phyloP scores from a whole-genome alignment of 2,113 vertebrate genomes.

The Acanthochromis polyacanthus region DNA sequence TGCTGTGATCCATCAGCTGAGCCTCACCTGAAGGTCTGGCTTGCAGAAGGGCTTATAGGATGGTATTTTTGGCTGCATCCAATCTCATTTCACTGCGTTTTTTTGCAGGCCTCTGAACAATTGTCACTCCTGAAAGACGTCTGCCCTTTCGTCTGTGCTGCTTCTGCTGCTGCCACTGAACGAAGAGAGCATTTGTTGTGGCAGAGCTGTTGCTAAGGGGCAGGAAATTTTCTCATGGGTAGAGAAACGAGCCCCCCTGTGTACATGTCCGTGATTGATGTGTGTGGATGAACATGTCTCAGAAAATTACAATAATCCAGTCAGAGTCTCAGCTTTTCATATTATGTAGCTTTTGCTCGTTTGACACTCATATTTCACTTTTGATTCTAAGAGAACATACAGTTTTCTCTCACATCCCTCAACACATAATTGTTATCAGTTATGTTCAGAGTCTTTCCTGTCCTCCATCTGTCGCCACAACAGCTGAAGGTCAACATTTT shows the following conservation, averaged over 20 bases:
- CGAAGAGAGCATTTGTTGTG: background rate
- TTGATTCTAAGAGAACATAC: background rate
- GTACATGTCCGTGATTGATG: background rate
- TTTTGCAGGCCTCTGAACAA: background rate
- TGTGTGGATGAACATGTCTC: slow-evolving; percentile 1
- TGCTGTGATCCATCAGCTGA: background rate
- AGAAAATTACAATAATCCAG: background rate
- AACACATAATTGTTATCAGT: background rate
- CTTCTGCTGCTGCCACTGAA: background rate
- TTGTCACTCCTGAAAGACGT: background rate
- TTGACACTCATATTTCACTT: background rate
- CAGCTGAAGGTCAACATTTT: too few relatives aligned
- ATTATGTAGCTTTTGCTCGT: slow-evolving; percentile 26
- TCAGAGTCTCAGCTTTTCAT: background rate
- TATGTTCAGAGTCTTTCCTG: background rate
- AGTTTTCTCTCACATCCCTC: background rate
- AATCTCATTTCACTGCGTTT: background rate
- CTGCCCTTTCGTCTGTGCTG: background rate
- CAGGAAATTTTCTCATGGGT: background rate
- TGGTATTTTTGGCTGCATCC: background rate
- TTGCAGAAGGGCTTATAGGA: background rate
- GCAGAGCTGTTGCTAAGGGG: background rate
- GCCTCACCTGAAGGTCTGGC: background rate
- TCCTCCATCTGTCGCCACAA: too few relatives aligned
- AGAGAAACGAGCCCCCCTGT: background rate